Evolutionary conservation across 2,113 vertebrate genomes (phyloP).

Genomic region (Odobenus rosmarus): DNA sequence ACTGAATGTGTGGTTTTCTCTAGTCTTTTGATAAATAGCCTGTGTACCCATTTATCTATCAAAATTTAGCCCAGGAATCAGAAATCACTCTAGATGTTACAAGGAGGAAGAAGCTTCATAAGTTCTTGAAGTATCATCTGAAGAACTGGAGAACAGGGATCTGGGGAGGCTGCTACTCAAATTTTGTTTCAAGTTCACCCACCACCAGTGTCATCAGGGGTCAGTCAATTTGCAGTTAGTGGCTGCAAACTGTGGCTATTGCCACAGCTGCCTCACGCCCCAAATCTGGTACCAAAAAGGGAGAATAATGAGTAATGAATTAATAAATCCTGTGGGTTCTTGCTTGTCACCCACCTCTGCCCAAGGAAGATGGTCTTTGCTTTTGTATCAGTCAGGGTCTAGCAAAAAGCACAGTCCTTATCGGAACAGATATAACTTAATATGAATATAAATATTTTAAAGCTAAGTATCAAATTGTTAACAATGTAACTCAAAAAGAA

Average conservation of each 20-base stretch:
- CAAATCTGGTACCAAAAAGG: not conserved
- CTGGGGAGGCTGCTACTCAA: not conserved
- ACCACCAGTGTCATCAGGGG: not conserved
- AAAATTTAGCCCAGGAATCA: not conserved
- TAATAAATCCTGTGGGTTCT: not conserved
- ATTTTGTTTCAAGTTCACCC: not conserved
- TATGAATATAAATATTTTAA: not conserved
- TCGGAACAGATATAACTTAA: not conserved
- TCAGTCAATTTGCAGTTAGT: not conserved
- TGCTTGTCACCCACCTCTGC: not conserved
- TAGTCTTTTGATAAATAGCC: not conserved
- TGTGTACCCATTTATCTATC: not conserved
- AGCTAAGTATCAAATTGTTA: not conserved
- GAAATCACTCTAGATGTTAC: not conserved
- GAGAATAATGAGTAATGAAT: not conserved
- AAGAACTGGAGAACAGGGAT: not conserved
- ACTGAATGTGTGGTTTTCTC: not conserved
- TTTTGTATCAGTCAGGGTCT: not conserved
- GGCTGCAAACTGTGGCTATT: not conserved
- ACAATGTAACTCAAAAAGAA: not conserved
- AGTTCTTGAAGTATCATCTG: not conserved
- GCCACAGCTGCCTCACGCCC: not conserved
- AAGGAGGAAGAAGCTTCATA: not conserved
- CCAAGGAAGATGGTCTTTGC: not conserved
- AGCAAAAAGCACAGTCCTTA: not conserved